Evolutionary conservation across 2,113 vertebrate species (phyloP).

Genomic region (Columbina picui): DNA sequence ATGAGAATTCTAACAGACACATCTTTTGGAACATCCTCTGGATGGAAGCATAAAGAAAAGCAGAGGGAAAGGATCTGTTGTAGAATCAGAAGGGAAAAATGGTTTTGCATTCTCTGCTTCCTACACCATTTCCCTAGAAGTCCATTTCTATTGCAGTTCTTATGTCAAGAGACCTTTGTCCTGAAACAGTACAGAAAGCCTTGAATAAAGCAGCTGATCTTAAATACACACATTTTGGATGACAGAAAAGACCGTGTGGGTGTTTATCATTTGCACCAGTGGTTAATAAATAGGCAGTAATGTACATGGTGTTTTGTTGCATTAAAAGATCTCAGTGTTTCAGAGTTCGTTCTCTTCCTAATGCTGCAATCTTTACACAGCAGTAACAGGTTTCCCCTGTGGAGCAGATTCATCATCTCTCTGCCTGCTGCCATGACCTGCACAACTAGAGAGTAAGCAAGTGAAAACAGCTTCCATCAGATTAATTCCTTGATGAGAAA

Average conservation of each 20-base stretch:
- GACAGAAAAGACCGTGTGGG: not conserved
- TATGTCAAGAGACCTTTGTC: not conserved
- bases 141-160: not conserved
- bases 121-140: not conserved
- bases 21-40: not conserved
- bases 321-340: not conserved
- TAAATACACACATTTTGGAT: not conserved
- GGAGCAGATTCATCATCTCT: not conserved
- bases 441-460: not conserved
- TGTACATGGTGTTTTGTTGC: not conserved
- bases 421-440: not conserved
- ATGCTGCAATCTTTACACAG: not conserved
- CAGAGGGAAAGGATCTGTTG: not conserved
- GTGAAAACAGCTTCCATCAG: not conserved
- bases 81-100: not conserved
- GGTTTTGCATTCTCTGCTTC: not conserved
- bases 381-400: not conserved
- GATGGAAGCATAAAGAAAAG: not conserved
- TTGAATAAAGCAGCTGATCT: not conserved
- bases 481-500: not conserved
- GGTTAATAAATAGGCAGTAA: not conserved
- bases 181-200: not conserved
- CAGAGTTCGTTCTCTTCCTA: not conserved
- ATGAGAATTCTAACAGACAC: not conserved
- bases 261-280: not conserved